Base-by-base conservation (phyloP, 2,113 vertebrate species). In the Embiotoca jacksoni region DNA sequence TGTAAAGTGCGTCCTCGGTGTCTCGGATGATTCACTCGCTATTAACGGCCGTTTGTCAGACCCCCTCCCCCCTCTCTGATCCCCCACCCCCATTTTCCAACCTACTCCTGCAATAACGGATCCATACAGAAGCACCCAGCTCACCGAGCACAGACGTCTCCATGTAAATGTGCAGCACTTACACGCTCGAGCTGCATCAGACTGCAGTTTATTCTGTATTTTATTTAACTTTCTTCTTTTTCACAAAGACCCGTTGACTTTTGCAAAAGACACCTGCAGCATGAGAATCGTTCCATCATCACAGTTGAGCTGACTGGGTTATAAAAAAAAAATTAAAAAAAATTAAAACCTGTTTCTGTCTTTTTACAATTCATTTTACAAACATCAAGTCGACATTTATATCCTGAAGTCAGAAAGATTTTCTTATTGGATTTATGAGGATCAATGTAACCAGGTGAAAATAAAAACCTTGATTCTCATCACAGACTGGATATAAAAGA, bases 1-100 rank as follows among this genome's bases (percentile, higher is more conserved):
- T 41, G 56, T 67, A 79, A 81, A 86, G 81, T 80, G 78, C 85
- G 86, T 82, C 65, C 61, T 31, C 64, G 84, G 78, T 75, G 75
- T 57, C 72, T 57, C 69, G 72, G 76, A 83, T 83, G 88, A 85
- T 67, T 88, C 78, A 80, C 73, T 72, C 35, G 78, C 78, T 78
- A 59, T 84, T 78, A 82, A 79, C 61, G 81, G 64, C 53, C n/a
- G 23, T 23, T 23, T 23, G 23, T 23, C 23, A 23, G 23, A 23
- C 23, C 23, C 23, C 23, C 23, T 23, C 23, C 23, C 23, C 23
- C 23, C 23, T 23, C 1, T 23, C 23, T 23, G 23, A 23, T 1
- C 23, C 23, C 23, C 23, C 23, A 23, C 23, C 23, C 23, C 23
- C 23, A 76, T 60, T 79, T 75, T 85, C 52, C 66, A 52, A 67